phyloP scores from a whole-genome alignment of 2,797 vertebrate genomes.

The Aplochiton taeniatus region DNA sequence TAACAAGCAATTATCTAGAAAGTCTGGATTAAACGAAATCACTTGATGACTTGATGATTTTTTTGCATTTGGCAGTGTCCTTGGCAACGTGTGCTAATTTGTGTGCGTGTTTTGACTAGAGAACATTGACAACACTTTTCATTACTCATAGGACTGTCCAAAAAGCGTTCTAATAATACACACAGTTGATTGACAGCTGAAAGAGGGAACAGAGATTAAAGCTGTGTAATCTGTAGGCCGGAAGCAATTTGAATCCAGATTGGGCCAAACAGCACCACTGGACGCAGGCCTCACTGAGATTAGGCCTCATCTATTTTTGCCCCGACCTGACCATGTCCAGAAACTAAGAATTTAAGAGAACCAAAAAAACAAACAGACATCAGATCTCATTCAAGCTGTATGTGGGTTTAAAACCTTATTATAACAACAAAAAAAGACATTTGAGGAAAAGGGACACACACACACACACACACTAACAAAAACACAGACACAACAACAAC shows the following conservation, averaged over 20 bases:
- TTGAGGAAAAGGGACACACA: background rate
- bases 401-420: background rate
- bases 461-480: background rate
- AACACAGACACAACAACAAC: background rate
- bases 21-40: background rate
- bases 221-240: constrained; percentile 18
- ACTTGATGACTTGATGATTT: background rate
- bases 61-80: background rate
- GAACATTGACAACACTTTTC: background rate
- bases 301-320: background rate
- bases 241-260: constrained; percentile 12
- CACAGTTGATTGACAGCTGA: constrained; percentile 21
- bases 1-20: background rate
- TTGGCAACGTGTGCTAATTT: background rate
- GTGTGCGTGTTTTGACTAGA: background rate
- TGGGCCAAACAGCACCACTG: background rate
- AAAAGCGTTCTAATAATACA: constrained; percentile 10
- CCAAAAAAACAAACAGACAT: background rate
- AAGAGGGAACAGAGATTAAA: constrained; percentile 12
- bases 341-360: background rate
- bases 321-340: background rate
- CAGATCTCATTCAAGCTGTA: background rate
- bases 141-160: background rate
- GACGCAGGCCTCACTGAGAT: background rate
- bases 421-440: background rate